These are phyloP conservation scores for Protaetia brevitarsis DNA, from an alignment of 1,140 invertebrate species.

Conservation along the genomic window DNA sequence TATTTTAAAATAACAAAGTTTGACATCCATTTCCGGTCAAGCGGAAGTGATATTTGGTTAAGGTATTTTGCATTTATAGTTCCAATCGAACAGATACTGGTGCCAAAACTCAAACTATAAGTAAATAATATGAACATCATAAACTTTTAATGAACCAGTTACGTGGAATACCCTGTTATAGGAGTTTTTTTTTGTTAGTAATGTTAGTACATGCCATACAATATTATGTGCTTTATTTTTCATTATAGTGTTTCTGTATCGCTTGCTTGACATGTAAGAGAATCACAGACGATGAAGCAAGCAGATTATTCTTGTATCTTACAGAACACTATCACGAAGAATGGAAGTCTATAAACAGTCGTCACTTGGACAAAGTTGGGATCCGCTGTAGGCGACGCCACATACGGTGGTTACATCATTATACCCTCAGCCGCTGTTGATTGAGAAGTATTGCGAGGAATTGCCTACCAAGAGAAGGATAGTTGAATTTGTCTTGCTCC, in stretches of 20 bases:
- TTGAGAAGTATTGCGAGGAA: constrained; percentile 63
- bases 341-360: constrained; percentile 71
- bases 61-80: no score
- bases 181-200: neutral
- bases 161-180: neutral
- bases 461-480: constrained; percentile 61
- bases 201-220: neutral
- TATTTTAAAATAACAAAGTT: no score
- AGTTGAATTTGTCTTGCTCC: constrained; percentile 63
- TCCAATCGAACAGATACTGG: no score
- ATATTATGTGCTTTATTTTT: neutral
- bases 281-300: constrained; percentile 68
- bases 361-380: constrained; percentile 65
- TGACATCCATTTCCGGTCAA: no score
- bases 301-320: constrained; percentile 62
- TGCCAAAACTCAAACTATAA: no score
- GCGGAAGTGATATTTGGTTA: no score
- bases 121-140: no score
- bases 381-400: constrained; percentile 60
- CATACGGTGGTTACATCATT: constrained; percentile 68
- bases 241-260: constrained; percentile 59
- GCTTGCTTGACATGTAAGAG: constrained; percentile 65
- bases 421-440: constrained; percentile 64
- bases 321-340: constrained; percentile 67
- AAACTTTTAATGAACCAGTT: no score